These are phyloP conservation scores for Leptopilina myrica DNA, from an alignment of 2,888 invertebrate species.

Conservation along the genomic window DNA sequence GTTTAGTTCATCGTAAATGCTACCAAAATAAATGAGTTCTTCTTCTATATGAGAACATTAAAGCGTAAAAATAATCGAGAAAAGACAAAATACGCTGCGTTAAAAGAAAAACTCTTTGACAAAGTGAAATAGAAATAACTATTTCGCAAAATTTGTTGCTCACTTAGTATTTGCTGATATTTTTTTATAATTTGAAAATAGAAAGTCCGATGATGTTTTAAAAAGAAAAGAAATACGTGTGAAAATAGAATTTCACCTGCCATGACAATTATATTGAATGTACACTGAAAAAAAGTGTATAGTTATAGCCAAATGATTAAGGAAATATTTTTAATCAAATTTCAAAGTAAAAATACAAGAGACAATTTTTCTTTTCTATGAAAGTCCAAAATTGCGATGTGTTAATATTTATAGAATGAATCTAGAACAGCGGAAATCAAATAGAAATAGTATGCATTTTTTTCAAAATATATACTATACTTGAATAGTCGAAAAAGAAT, in stretches of 20 bases:
- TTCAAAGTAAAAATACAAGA: neutral
- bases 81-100: neutral
- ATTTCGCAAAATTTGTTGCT: conserved; percentile 18
- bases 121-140: neutral
- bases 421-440: conserved; percentile 28
- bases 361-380: neutral
- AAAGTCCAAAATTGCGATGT: conserved; percentile 3
- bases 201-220: neutral
- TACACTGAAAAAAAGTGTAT: neutral
- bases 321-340: neutral
- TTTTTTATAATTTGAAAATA: conserved; percentile 29
- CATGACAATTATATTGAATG: conserved; percentile 23
- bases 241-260: conserved; percentile 5
- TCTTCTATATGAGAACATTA: neutral
- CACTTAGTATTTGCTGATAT: neutral
- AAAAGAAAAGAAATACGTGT: neutral
- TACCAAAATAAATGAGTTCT: neutral
- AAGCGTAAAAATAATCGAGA: neutral
- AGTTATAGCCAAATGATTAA: conserved; percentile 22
- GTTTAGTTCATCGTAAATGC: conserved; percentile 54
- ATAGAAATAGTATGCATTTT: conserved; percentile 4
- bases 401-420: neutral
- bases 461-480: neutral
- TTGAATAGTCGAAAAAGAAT: neutral
- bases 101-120: neutral